Base-by-base conservation (phyloP, 2,888 invertebrate species). In the Smittia sp. region DNA sequence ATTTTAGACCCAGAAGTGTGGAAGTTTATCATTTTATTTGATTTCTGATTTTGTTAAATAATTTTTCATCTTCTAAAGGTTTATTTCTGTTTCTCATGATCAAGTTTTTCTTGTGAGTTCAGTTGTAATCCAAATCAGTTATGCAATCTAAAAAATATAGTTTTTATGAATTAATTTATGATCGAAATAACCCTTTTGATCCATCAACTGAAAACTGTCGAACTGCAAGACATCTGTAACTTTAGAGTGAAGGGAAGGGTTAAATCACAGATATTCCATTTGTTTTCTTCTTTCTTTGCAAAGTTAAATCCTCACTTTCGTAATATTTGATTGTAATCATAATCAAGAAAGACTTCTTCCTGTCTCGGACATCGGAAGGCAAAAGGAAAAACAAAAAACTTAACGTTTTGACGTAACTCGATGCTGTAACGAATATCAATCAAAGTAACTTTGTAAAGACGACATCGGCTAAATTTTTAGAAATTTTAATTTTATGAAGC, bases 251-350 rank as follows among this genome's bases (percentile, higher is more conserved):
- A 46, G 46, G 7, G 15, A 58, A 58, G 58, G 58, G 58, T 58
- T 58, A 58, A 58, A 58, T 58, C 58, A 58, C 58, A 58, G 58
- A 58, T 58, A 58, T 24, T 58, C 15, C 24, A 58, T 58, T 58
- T 58, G 20, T 58, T 58, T 58, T 58, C 15, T 22, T 58, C 24
- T 24, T 58, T 22, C 52, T 15, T 46, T 46, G 18, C 18, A 46
- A 46, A 18, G n/a, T 46, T 46, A 15, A 46, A 46, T 13, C 52
- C n/a, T 15, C 18, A 46, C 18, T 46, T 46, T 46, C 52, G 18
- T 15, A 46, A 46, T 15, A 46, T 46, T 46, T 46, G 52, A 32
- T 32, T 32, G 32, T 32, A 32, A 32, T 32, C 32, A 32, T 32
- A 32, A 32, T 32, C 32, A 32, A 32, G 32, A 32, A 32, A 32